Conservation (phyloP, 2,888 invertebrate species). For the Pemphredon lugubris region DNA sequence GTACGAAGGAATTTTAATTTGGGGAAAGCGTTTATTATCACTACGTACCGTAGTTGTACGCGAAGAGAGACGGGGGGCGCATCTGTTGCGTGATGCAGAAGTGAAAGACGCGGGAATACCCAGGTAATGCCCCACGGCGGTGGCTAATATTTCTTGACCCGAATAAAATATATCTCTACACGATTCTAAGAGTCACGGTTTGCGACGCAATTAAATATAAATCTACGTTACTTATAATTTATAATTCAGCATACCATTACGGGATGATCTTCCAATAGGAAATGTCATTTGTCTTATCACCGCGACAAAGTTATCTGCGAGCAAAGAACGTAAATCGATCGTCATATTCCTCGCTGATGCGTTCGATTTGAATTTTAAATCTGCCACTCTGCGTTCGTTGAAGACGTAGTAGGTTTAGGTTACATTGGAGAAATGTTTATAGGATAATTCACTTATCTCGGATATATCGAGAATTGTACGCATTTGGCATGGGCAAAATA, state of each 20-base stretch:
- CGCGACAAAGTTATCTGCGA: constrained; percentile 29
- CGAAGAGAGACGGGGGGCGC: background rate
- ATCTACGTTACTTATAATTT: background rate
- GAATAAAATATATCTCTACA: background rate
- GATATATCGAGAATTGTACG: constrained; percentile 33
- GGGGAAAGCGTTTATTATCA: constrained; percentile 4
- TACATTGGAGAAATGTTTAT: constrained; percentile 31
- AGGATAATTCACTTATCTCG: constrained; percentile 45
- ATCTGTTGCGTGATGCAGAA: constrained; percentile 4
- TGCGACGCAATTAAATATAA: background rate
- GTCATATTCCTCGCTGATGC: constrained; percentile 29
- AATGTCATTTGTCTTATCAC: constrained; percentile 7
- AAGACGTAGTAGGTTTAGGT: no score
- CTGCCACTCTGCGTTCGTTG: constrained; percentile 16
- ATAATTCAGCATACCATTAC: no score
- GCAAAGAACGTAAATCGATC: constrained; percentile 40
- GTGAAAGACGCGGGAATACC: background rate
- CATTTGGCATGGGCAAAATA: constrained; percentile 4
- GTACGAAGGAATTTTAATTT: constrained; percentile 18
- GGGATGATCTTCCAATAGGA: no score
- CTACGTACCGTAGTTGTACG: background rate
- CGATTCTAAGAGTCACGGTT: background rate
- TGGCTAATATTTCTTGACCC: background rate
- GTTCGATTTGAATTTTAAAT: constrained; percentile 47
- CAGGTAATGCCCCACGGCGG: background rate